A percentile compares a stretch with the other conserved stretches of the same genome.
Evolutionary conservation across 92 coral and sea anemone species (phyloP).

Genomic region (Isaurus tuberculatus): DNA sequence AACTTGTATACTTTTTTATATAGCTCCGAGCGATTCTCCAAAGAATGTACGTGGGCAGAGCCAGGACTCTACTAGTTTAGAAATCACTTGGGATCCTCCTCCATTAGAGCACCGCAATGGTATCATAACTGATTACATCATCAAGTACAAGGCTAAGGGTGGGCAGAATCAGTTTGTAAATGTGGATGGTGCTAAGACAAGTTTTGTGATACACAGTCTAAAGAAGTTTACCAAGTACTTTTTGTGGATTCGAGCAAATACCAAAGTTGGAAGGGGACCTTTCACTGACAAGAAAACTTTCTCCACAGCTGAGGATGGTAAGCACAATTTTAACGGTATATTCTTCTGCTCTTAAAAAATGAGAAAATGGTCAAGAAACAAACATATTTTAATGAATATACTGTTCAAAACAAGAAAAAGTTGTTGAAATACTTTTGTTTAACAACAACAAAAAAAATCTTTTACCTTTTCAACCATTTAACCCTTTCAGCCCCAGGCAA

Average conservation of each 20-base stretch:
- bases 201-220: constrained; percentile 70
- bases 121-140: constrained; percentile 76
- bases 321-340: neutral
- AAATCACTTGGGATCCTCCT: constrained; percentile 91
- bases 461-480: too few species aligned
- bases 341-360: neutral
- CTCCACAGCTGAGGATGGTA: constrained; percentile 90
- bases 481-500: too few species aligned
- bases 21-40: constrained; percentile 92
- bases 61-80: constrained; percentile 75
- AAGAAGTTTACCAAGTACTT: constrained; percentile 86
- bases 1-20: neutral
- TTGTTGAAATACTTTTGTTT: too few species aligned
- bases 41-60: constrained; percentile 70
- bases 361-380: too few species aligned
- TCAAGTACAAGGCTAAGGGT: constrained; percentile 79
- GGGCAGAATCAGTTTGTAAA: constrained; percentile 33
- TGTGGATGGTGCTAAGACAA: constrained; percentile 75
- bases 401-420: too few species aligned
- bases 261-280: constrained; percentile 84
- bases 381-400: too few species aligned
- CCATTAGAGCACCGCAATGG: constrained; percentile 83
- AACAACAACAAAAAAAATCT: too few species aligned
- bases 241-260: constrained; percentile 88
- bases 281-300: constrained; percentile 61